Percentiles rank a stretch among this genome's conserved stretches.
Evolutionary conservation across 37 sponge, comb jelly and placozoan genomes (phyloP).

Genomic region (Beroe forskalii): DNA sequence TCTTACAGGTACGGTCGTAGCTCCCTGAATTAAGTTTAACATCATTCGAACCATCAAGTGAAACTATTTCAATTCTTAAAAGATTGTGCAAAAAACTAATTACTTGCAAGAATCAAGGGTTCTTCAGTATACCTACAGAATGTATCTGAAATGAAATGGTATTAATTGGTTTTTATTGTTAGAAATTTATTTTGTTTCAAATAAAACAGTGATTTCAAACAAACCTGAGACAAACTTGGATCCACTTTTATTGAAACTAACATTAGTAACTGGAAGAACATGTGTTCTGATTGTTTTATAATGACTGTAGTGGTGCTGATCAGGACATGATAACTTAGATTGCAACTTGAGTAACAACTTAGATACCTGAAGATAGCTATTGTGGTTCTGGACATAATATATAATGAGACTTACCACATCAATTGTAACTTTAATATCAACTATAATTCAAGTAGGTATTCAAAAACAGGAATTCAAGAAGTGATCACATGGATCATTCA

Average conservation of each 20-base stretch:
- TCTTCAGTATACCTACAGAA: too few species aligned
- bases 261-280: constrained; percentile 90
- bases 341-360: constrained; percentile 54
- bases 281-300: constrained; percentile 77
- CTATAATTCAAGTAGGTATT: too few species aligned
- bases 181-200: not conserved
- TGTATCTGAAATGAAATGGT: too few species aligned
- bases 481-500: too few species aligned
- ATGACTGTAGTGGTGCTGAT: constrained; percentile 30
- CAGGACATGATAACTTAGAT: constrained; percentile 35
- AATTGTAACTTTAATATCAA: too few species aligned
- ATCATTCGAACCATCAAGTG: not conserved
- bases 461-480: too few species aligned
- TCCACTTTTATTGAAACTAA: constrained; percentile 95
- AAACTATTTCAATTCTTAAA: too few species aligned
- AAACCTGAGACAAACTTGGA: constrained; percentile 70
- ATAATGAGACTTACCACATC: too few species aligned
- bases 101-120: too few species aligned
- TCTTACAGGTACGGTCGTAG: constrained; percentile 96
- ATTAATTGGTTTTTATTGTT: too few species aligned
- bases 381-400: too few species aligned
- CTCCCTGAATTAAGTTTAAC: constrained; percentile 72
- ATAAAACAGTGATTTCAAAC: not conserved
- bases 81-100: too few species aligned
- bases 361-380: constrained; percentile 56